Evolutionary conservation across 2,797 vertebrate species (phyloP), one percentile per base, ranked within the genome.

Genomic region (Leptoclinus maculatus): DNA sequence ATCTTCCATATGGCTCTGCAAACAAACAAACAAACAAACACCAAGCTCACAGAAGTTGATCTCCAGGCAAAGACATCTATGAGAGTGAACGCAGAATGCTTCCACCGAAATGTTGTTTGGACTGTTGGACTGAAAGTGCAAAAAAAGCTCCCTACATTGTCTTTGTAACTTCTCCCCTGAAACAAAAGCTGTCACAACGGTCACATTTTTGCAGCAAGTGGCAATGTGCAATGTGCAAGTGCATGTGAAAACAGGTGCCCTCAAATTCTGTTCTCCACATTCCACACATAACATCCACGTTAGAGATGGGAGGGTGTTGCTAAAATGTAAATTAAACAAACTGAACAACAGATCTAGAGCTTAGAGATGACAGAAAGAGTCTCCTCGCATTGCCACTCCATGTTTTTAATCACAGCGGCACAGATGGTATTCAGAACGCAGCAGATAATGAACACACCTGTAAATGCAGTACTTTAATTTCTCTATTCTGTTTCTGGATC

Each of bases 251-350:
- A 76, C 14, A 38, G 65, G 36, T 43, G 32, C 51, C 39, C 53
- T 75, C 51, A 39, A 27, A 62, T 60, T 41, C 49, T n/a, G 14
- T 38, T 43, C 66, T 76, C 51, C 64, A 60, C 27, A 64, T 29
- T 78, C 72, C 63, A 80, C 49, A 69, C 1, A 71, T 68, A 80
- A 78, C 65, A 58, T 74, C 72, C 72, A 19, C 21, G 74, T 74
- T 58, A 49, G 49, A 71, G 54, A 71, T 6, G 39, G 25, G 62
- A 66, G 70, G 62, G 25, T 39, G 65, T 70, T 38, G 32, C 66
- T 70, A 23, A 74, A 76, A 72, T 69, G 73, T 62, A 74, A 78
- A 79, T 82, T n/a, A 73, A 58, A 45, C 59, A 59, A 14, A 53
- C 17, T 59, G 34, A 71, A 67, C 68, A 79, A 21, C 56, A 80